A percentile compares a stretch with the other conserved stretches of the same genome.
phyloP scores from a whole-genome alignment of 2,888 invertebrate species.

The Clusia tigrina region DNA sequence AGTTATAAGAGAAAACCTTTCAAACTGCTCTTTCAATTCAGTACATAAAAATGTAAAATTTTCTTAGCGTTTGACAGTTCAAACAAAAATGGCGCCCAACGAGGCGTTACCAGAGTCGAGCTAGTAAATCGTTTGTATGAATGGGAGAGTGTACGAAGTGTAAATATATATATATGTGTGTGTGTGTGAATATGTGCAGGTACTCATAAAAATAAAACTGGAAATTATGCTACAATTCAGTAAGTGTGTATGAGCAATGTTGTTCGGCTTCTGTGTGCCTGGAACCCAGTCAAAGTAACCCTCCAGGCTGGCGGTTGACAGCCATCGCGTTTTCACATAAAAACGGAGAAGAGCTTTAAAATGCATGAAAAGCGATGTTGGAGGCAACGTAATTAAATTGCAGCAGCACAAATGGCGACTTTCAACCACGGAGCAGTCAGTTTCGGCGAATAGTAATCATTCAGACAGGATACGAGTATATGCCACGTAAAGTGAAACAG shows the following conservation, averaged over 20 bases:
- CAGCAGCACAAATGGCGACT: no score
- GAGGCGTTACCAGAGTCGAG: conserved; percentile 3
- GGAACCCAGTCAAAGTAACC: background rate
- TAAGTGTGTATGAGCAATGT: background rate
- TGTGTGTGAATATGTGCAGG: background rate
- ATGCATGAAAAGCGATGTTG: conserved; percentile 6
- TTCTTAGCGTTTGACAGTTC: background rate
- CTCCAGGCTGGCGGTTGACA: background rate
- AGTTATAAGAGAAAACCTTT: background rate
- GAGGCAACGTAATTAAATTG: conserved; percentile 2
- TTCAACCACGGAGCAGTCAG: no score
- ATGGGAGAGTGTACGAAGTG: background rate
- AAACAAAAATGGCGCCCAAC: background rate
- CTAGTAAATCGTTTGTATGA: background rate
- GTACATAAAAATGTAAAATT: conserved; percentile 1
- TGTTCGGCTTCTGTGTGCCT: background rate
- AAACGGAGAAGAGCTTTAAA: conserved; percentile 3
- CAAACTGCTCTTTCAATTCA: background rate
- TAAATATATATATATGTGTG: background rate
- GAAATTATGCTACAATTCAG: background rate
- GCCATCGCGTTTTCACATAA: background rate
- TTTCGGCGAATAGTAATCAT: no score
- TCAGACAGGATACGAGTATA: no score
- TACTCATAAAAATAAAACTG: no score
- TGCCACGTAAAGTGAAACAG: background rate